Base-by-base conservation (phyloP, 2,113 vertebrate species). In the Gnathonemus echidnorhynchus region DNA sequence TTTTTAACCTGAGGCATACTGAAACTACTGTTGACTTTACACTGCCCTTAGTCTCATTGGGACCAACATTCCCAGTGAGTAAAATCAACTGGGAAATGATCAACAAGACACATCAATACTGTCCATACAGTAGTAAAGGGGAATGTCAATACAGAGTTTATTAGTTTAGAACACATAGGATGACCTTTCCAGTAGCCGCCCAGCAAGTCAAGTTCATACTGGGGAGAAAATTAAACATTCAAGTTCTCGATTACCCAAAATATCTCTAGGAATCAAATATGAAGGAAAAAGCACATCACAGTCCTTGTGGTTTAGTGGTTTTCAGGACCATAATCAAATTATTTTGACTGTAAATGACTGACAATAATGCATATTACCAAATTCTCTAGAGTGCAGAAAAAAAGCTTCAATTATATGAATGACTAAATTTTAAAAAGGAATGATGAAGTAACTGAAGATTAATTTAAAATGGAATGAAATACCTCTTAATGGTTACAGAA, bases 301-400 rank as follows among this genome's bases (percentile, higher is more conserved):
- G 48, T 15, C 3, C 24, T 86, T 49, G 9, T n/a, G 84, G 45
- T 86, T 86, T 86, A 49, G 45, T n/a, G 48, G 45, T 86, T 86
- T 86, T 49, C 48, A 50, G 10, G 46, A 50, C 84, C 84, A 27
- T 48, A 86, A 86, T 31, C 48, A 49, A 86, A 50, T 86, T 86
- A 50, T 86, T 86, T 86, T 86, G 45, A 86, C 84, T 86, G 4
- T 19, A 85, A 48, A 49, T 86, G 42, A 48, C 84, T 86, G 84
- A 86, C 48, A 86, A 56, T 27, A 49, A 48, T 35, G n/a, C 4
- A 49, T 86, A 86, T 49, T 49, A 86, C 5, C 31, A 49, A 49
- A 49, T 86, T 31, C 19, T 49, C 21, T 13, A 86, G 4, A 27
- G 7, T 27, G 46, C 84, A 86, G 45, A 86, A 49, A 49, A 49